These are phyloP conservation scores for Acinonyx jubatus DNA, from an alignment of 2,113 vertebrate species.

Conservation along the genomic window DNA sequence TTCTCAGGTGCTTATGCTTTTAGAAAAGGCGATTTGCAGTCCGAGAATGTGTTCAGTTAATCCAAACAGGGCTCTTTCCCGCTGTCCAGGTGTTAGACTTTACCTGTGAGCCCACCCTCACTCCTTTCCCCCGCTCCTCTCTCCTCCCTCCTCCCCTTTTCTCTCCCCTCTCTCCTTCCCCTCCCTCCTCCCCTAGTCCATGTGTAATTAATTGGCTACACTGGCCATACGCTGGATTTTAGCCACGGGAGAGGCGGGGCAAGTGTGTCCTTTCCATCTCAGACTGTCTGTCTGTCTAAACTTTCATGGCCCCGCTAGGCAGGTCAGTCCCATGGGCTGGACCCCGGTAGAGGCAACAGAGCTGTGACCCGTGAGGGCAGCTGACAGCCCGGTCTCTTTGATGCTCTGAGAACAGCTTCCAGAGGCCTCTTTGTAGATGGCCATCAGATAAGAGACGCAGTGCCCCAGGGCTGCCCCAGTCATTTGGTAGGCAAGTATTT, in stretches of 20 bases:
- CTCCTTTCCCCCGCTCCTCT: too few relatives aligned
- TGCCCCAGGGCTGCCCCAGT: not conserved
- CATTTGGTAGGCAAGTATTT: not conserved
- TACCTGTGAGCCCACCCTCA: not conserved
- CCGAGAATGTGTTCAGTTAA: not conserved
- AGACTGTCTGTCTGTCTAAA: conserved; percentile 20
- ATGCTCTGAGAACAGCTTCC: not conserved
- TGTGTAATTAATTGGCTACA: not conserved
- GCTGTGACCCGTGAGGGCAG: not conserved
- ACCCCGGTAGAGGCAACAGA: not conserved
- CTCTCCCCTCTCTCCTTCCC: too few relatives aligned
- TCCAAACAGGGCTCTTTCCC: not conserved
- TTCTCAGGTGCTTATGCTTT: not conserved
- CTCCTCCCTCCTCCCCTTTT: too few relatives aligned
- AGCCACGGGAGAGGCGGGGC: not conserved
- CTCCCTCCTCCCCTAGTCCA: not conserved
- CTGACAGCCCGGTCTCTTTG: not conserved
- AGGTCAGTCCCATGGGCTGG: not conserved
- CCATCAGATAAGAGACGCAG: not conserved
- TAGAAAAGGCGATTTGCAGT: not conserved
- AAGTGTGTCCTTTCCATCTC: not conserved
- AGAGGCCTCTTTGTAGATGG: not conserved
- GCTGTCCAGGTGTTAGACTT: not conserved
- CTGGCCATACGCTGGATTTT: not conserved
- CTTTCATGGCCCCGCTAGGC: not conserved